phyloP scores from a whole-genome alignment of 2,888 invertebrate genomes.

The Acanthopleura granulata region DNA sequence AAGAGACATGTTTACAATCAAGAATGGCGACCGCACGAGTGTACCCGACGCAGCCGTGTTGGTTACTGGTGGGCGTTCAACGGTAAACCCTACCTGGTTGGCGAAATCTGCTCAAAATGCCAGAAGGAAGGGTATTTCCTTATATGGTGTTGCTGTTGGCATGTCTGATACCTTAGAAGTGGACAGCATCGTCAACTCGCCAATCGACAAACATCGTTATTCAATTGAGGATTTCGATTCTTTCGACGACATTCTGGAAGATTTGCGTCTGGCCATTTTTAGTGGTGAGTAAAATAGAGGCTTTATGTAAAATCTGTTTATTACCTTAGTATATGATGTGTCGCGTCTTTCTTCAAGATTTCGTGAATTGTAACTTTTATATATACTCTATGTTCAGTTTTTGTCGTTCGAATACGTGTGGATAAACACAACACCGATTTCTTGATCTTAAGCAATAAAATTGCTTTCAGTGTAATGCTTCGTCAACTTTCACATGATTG shows the following conservation, averaged over 20 bases:
- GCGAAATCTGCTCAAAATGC: not conserved
- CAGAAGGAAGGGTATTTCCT: not conserved
- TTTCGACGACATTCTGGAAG: not conserved
- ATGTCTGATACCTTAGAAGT: not conserved
- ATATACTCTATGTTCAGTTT: no score
- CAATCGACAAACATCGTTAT: not conserved
- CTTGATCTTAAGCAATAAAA: no score
- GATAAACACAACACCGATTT: no score
- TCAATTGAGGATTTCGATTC: not conserved
- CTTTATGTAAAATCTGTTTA: no score
- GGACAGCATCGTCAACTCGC: not conserved
- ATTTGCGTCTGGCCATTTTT: not conserved
- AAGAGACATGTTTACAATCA: not conserved
- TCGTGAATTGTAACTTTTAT: no score
- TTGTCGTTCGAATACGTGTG: no score
- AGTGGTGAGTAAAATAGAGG: not conserved
- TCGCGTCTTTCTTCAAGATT: no score
- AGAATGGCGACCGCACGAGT: not conserved
- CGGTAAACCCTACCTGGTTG: not conserved
- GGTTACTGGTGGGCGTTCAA: not conserved
- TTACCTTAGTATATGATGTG: no score
- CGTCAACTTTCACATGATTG: no score
- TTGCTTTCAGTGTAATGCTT: no score
- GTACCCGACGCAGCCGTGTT: not conserved
- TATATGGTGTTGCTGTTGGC: not conserved